A percentile compares a stretch with the other conserved stretches of the same genome.
phyloP scores from a whole-genome alignment of 2,888 invertebrate genomes.

The Andrena camellia region DNA sequence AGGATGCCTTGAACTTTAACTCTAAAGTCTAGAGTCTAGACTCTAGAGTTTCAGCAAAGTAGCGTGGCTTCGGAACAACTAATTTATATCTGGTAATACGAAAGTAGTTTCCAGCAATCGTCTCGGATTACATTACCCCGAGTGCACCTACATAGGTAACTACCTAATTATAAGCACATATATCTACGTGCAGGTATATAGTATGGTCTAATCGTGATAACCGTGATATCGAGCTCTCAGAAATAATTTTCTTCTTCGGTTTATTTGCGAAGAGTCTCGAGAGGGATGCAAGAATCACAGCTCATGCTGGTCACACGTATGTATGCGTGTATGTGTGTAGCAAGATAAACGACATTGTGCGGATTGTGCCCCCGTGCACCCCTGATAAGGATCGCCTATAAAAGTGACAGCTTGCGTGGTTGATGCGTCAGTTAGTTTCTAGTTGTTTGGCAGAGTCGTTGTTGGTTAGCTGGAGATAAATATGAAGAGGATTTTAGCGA shows the following conservation, averaged over 20 bases:
- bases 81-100: neutral
- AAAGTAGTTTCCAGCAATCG: too few species aligned
- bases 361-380: constrained; percentile 72
- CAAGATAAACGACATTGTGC: constrained; percentile 68
- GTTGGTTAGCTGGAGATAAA: constrained; percentile 14
- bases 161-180: too few species aligned
- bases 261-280: neutral
- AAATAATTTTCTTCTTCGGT: neutral
- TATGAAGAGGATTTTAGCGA: constrained; percentile 68
- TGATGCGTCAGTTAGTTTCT: constrained; percentile 74
- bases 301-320: constrained; percentile 22
- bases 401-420: constrained; percentile 64
- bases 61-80: neutral
- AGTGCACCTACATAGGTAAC: too few species aligned
- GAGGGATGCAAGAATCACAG: constrained; percentile 5
- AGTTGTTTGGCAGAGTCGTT: constrained; percentile 32
- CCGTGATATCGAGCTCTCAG: neutral
- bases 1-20: constrained; percentile 61
- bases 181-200: too few species aligned
- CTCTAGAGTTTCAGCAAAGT: constrained; percentile 2
- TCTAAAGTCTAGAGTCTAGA: neutral
- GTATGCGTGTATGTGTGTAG: neutral
- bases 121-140: too few species aligned
- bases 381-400: constrained; percentile 80
- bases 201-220: neutral